Conservation (phyloP, 2,113 vertebrate genomes). For the Rhinogobius similis region DNA sequence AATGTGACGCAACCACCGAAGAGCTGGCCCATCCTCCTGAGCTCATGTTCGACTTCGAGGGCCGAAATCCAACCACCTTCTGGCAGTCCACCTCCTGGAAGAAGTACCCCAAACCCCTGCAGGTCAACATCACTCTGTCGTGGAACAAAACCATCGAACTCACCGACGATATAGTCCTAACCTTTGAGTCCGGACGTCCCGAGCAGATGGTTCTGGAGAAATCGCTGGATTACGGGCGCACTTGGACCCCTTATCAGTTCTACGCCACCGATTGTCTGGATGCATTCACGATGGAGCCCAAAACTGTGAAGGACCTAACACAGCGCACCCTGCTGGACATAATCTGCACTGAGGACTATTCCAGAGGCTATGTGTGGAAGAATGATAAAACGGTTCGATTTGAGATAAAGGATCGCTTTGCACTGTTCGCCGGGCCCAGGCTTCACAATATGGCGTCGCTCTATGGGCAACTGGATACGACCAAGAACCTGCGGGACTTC, state of each 20-base stretch:
- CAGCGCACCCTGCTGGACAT: slow-evolving; percentile 95
- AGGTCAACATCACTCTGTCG: slow-evolving; percentile 94
- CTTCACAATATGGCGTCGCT: slow-evolving; percentile 98
- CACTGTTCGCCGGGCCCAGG: slow-evolving; percentile 94
- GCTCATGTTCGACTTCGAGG: slow-evolving; percentile 97
- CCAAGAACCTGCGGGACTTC: slow-evolving; percentile 97
- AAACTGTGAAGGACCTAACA: slow-evolving; percentile 90
- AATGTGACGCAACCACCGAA: slow-evolving; percentile 91
- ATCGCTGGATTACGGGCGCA: slow-evolving; percentile 93
- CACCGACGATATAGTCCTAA: slow-evolving; percentile 97
- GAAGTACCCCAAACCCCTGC: slow-evolving; percentile 92
- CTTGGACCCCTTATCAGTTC: slow-evolving; percentile 98
- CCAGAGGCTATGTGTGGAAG: slow-evolving; percentile 91
- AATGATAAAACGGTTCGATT: slow-evolving; percentile 97
- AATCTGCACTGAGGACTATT: slow-evolving; percentile 99
- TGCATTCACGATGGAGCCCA: slow-evolving; percentile 97
- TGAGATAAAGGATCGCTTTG: slow-evolving; percentile 97
- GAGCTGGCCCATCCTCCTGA: slow-evolving; percentile 95
- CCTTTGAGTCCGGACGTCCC: slow-evolving; percentile 95
- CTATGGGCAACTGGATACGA: slow-evolving; percentile 97
- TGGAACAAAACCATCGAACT: slow-evolving; percentile 99
- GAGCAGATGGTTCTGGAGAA: slow-evolving; percentile 99
- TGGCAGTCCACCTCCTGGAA: slow-evolving; percentile 98
- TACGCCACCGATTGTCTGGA: slow-evolving; percentile 98
- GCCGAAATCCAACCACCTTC: slow-evolving; percentile 94